Evolutionary conservation across 2,888 invertebrate species (phyloP), one percentile per base, ranked within the genome.

Genomic region (Cremastobaeus sp.): DNA sequence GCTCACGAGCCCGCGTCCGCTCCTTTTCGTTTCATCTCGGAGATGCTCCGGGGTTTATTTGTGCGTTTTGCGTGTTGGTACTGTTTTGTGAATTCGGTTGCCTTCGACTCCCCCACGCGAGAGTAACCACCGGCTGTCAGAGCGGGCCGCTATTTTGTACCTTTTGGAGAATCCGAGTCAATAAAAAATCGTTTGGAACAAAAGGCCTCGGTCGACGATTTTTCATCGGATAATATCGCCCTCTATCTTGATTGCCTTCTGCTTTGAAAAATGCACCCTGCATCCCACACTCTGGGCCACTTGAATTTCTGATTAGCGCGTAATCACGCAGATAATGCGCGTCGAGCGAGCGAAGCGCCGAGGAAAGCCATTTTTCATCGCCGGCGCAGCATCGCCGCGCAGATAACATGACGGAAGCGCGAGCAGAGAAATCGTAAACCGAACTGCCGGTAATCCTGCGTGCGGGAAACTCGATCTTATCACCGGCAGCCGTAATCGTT

Each of bases 181-280:
- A 84, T 82, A 83, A 84, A 84, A 84, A 84, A 85, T 83, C 78
- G 83, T 78, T 77, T 79, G 82, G 83, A 85, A 84, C 79, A 81
- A 81, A 83, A 80, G 78, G 78, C 78, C 77, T 79, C 74, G 79
- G 76, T 77, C 80, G 78, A 81, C 81, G 81, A 85, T 86, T 85
- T 85, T 83, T 85, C 84, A 84, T 79, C 77, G 84, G 83, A 82
- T 83, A 82, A 83, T 83, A 82, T 76, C 76, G 60, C 69, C 71
- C 75, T 74, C 78, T 81, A 85, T 84, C 85, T 85, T 76, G 84
- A 85, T 84, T 85, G 82, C 84, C 83, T 83, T 83, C 80, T 81
- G 83, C 82, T 84, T 83, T 84, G 83, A 84, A 84, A 83, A 84
- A 84, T 84, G 83, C 77, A 77, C 78, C 80, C 73, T 82, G 81